Evolutionary conservation across 2,113 vertebrate species (phyloP), one percentile per base, ranked within the genome.

Genomic region (Pipa parva): DNA sequence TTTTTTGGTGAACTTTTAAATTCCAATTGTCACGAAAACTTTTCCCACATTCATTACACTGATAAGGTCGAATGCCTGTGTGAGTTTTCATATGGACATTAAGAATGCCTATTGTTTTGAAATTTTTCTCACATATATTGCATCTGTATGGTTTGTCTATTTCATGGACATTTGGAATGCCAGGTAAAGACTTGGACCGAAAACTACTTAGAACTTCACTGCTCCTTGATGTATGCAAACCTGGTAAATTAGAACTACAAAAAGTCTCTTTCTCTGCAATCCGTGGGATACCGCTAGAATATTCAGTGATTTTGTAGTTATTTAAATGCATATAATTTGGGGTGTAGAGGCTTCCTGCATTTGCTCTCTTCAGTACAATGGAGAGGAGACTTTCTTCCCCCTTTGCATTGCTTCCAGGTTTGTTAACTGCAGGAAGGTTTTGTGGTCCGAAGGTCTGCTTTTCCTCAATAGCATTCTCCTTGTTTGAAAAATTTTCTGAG

Each of bases 1-100:
- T 66, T 33, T 57, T 66, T 26, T 66, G 63, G 63, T 66, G 63
- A n/a, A 66, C 63, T 15, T 66, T 66, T 11, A 66, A 37, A 29
- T 66, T 66, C 63, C 63, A 66, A 37, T 66, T 66, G 26, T 57
- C 63, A 25, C 63, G 54, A 25, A 66, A 66, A 18, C 52, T 57
- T 29, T 66, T 66, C 9, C 63, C 63, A 10, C 63, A 66, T 33
- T 66, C 52, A 11, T 24, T 57, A 28, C 63, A 66, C 20, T 57
- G 51, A 24, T 66, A 66, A 4, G 63, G 63, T 29, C 63, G 2
- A 28, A 57, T 10, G n/a, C 52, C 39, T 15, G 26, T 57, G 37
- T 66, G 63, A 1, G 52, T 66, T 24, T 46, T 66, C 52, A 48
- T 57, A 17, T 66, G 63, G 13, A 66, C 52, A 11, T 66, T 66